Conservation (phyloP, 2,797 vertebrate species). For the Pteronotus mesoamericanus region DNA sequence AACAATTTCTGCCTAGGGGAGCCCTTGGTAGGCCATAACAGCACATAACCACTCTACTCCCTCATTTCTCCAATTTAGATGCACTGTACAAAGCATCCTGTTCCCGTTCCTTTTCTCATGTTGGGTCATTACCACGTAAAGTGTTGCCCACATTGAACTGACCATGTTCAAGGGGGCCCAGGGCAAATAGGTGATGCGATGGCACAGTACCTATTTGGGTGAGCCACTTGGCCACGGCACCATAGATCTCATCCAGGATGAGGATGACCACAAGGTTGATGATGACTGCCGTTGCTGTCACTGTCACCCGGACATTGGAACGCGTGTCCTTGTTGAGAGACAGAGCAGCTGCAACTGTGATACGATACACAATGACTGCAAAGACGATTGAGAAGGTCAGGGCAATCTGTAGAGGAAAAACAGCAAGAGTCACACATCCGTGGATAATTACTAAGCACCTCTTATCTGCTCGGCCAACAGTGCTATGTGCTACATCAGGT, state of each 20-base stretch:
- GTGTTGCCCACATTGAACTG: fast-evolving
- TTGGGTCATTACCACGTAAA: neutral
- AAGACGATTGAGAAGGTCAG: constrained; percentile 94
- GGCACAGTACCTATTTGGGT: constrained; percentile 92
- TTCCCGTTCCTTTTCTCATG: neutral
- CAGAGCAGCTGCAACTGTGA: constrained; percentile 92
- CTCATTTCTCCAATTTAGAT: neutral
- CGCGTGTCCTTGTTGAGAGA: constrained; percentile 91
- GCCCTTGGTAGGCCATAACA: neutral
- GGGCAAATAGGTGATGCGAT: fast-evolving
- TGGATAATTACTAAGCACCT: neutral
- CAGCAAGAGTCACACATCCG: neutral
- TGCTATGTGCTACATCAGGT: neutral
- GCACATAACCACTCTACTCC: fast-evolving
- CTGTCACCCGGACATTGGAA: constrained; percentile 91
- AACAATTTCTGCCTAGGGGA: neutral
- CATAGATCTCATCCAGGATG: constrained; percentile 97
- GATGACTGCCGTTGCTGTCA: constrained; percentile 95
- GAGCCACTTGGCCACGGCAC: constrained; percentile 94
- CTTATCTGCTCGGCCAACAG: neutral
- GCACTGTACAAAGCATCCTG: neutral
- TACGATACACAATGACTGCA: constrained; percentile 94
- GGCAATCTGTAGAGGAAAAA: constrained; percentile 84
- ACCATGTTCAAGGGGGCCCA: fast-evolving
- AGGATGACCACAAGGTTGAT: constrained; percentile 97